phyloP scores from a whole-genome alignment of 2,113 vertebrate genomes.

The Coryphaenoides rupestris region DNA sequence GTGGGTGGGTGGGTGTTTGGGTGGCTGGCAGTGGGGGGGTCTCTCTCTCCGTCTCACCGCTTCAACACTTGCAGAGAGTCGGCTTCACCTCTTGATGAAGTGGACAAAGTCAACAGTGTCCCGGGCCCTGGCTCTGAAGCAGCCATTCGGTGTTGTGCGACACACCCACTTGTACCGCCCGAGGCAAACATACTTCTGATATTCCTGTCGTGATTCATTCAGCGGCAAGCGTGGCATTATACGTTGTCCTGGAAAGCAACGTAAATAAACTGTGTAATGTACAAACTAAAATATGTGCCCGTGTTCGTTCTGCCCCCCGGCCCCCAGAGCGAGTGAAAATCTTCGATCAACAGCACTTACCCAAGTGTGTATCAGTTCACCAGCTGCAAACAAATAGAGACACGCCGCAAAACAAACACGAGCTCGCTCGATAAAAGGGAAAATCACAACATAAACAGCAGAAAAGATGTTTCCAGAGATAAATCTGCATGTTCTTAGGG shows the following conservation, averaged over 20 bases:
- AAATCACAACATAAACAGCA: not conserved
- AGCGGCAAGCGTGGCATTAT: too few relatives aligned
- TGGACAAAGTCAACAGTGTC: too few relatives aligned
- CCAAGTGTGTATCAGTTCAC: constrained; percentile 39
- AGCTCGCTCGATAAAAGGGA: not conserved
- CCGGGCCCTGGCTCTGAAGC: too few relatives aligned
- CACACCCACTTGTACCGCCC: too few relatives aligned
- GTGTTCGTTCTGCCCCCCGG: not conserved
- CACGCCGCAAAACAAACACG: constrained; percentile 52
- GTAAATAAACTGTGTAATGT: too few relatives aligned
- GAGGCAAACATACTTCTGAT: too few relatives aligned
- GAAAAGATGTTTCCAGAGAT: constrained; percentile 30
- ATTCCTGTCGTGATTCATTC: too few relatives aligned
- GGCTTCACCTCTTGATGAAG: too few relatives aligned
- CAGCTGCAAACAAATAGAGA: constrained; percentile 56
- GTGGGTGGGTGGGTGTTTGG: not conserved
- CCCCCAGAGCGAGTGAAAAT: constrained; percentile 27
- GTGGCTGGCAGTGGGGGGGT: too few relatives aligned
- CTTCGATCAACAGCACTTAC: constrained; percentile 37
- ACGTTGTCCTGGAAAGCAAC: too few relatives aligned
- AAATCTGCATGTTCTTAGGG: constrained; percentile 27
- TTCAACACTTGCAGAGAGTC: too few relatives aligned
- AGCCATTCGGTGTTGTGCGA: too few relatives aligned
- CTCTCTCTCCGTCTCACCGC: constrained; percentile 10
- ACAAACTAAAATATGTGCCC: not conserved